These are phyloP conservation scores for Trichoplusia ni DNA, from an alignment of 1,140 invertebrate genomes.

Conservation along the genomic window DNA sequence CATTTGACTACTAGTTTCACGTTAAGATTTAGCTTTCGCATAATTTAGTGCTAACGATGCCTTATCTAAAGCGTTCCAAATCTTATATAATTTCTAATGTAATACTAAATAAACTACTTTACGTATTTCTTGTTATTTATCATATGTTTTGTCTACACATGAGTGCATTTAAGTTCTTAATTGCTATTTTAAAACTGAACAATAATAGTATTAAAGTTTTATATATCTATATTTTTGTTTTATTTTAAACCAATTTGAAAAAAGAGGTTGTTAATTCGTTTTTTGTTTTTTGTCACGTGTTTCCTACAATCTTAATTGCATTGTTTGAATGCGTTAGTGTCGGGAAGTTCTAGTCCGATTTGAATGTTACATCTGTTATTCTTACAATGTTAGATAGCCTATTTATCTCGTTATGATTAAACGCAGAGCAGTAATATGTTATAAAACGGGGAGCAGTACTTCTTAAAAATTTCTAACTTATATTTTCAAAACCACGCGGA, in stretches of 20 bases:
- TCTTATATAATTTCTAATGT: slow-evolving; percentile 7
- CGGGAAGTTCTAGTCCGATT: no score
- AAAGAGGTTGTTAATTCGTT: neutral
- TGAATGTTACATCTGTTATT: no score
- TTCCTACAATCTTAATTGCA: no score
- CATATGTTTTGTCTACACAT: slow-evolving; percentile 42
- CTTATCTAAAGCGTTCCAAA: slow-evolving; percentile 34
- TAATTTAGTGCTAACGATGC: slow-evolving; percentile 37
- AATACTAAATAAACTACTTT: slow-evolving; percentile 23
- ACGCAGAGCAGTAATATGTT: no score
- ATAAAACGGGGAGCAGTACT: no score
- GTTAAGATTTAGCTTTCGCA: slow-evolving; percentile 23
- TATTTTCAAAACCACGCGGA: no score
- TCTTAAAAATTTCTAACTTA: no score
- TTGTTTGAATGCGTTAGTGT: no score
- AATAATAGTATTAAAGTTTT: slow-evolving; percentile 74
- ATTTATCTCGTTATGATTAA: no score
- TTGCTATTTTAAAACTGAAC: slow-evolving; percentile 59
- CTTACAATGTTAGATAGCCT: no score
- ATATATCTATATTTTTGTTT: slow-evolving; percentile 52
- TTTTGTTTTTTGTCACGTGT: neutral
- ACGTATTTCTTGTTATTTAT: slow-evolving; percentile 41
- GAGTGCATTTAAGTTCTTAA: slow-evolving; percentile 63
- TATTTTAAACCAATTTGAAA: slow-evolving; percentile 14
- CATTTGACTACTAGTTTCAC: neutral